These are phyloP conservation scores for Zosterops lateralis DNA, from an alignment of 2,113 vertebrate species.

Conservation along the genomic window DNA sequence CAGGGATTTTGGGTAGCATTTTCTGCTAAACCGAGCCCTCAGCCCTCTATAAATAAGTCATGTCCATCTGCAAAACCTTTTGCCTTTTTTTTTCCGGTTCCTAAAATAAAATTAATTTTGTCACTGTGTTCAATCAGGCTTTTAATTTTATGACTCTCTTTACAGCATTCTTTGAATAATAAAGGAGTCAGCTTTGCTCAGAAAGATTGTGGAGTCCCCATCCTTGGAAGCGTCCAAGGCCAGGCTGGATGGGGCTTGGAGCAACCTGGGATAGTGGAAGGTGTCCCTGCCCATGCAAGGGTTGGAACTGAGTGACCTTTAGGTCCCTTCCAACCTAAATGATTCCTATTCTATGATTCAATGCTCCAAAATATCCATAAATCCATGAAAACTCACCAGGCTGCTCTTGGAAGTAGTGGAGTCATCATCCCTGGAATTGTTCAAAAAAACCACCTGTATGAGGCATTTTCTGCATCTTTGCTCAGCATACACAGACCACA, in stretches of 20 bases:
- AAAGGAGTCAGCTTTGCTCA: background rate
- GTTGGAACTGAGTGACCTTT: rapidly evolving
- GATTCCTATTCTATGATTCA: background rate
- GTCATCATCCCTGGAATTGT: no score
- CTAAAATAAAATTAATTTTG: background rate
- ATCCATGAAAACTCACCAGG: background rate
- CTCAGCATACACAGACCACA: background rate
- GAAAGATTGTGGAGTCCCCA: background rate
- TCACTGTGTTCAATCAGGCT: background rate
- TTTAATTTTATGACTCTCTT: background rate
- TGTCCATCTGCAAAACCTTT: background rate
- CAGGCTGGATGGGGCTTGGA: rapidly evolving
- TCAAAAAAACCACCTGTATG: rapidly evolving
- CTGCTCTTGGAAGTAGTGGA: background rate
- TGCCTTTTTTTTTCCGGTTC: background rate
- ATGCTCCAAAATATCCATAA: background rate
- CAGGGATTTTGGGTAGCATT: background rate
- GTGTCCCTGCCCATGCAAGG: background rate
- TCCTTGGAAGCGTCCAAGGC: background rate
- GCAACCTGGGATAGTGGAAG: background rate
- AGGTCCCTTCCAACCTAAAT: background rate
- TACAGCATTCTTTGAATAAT: background rate
- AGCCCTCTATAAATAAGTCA: background rate
- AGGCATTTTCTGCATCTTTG: background rate
- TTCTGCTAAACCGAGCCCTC: background rate